phyloP scores from a whole-genome alignment of 2,113 vertebrate species.

The Heliornis fulica region DNA sequence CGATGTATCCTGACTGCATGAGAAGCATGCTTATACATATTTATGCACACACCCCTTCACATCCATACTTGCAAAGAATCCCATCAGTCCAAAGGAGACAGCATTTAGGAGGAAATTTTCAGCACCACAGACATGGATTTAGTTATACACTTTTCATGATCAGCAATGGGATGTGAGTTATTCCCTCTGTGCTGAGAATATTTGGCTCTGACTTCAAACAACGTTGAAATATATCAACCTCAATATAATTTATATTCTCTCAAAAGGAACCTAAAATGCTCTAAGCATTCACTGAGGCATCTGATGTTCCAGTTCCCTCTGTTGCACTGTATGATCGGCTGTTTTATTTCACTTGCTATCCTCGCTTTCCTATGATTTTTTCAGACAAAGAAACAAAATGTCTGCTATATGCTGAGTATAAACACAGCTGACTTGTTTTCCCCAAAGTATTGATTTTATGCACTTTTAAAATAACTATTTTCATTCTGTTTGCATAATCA shows the following conservation, averaged over 20 bases:
- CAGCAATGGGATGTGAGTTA: background rate
- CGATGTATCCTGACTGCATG: background rate
- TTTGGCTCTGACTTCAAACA: constrained; percentile 47
- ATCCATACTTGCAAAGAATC: background rate
- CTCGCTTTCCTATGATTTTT: constrained; percentile 38
- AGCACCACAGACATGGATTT: constrained; percentile 8
- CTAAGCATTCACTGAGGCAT: constrained; percentile 37
- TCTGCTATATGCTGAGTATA: constrained; percentile 42
- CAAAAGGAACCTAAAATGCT: constrained; percentile 53
- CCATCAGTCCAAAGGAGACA: background rate
- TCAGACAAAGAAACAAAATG: constrained; percentile 64
- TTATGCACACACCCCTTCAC: background rate
- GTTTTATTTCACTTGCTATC: constrained; percentile 4
- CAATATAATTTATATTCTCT: constrained; percentile 47
- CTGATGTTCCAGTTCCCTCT: constrained; percentile 34
- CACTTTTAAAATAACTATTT: constrained; percentile 67
- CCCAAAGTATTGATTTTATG: constrained; percentile 53
- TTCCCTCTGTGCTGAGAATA: constrained; percentile 6
- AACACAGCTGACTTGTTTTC: constrained; percentile 50
- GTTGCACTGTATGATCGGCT: background rate
- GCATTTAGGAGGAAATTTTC: constrained; percentile 23
- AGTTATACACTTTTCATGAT: background rate
- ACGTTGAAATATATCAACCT: constrained; percentile 2
- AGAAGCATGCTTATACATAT: background rate
- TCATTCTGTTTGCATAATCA: constrained; percentile 64